Percentiles rank a stretch among this genome's conserved stretches.
phyloP scores from a whole-genome alignment of 53 echinoderm and acorn worm species.

The Holothuria leucospilota region DNA sequence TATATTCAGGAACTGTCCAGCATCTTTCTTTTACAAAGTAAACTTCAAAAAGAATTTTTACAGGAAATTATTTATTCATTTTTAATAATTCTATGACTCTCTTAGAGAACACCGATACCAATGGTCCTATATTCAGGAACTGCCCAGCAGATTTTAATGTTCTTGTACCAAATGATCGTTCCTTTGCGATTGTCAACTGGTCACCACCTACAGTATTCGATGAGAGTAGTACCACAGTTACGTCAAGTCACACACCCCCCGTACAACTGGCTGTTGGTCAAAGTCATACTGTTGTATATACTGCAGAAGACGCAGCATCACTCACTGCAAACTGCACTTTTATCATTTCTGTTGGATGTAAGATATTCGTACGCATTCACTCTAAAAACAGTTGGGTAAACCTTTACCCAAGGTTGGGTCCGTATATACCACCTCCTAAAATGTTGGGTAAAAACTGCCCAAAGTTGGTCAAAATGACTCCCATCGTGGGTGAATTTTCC shows the following conservation, averaged over 20 bases:
- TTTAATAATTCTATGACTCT: neutral
- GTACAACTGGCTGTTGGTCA: neutral
- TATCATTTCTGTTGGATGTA: neutral
- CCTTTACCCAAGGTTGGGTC: no score
- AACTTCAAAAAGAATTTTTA: no score
- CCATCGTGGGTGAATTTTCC: no score
- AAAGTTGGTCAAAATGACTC: no score
- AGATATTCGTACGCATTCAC: neutral
- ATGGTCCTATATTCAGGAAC: constrained; percentile 43
- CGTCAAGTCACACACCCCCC: neutral
- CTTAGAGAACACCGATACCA: constrained; percentile 37
- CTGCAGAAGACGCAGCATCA: neutral
- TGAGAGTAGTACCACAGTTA: constrained; percentile 22
- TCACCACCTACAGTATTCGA: constrained; percentile 56
- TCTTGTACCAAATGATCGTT: neutral
- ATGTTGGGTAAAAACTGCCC: no score
- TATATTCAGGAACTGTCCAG: constrained; percentile 49
- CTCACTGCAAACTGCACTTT: neutral
- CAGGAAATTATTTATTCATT: neutral
- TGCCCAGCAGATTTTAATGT: constrained; percentile 38
- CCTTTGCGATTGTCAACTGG: constrained; percentile 42
- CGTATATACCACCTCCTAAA: no score
- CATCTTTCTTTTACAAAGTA: no score
- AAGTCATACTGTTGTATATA: neutral
- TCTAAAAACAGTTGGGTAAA: no score